Percentiles rank a stretch among this genome's conserved stretches.
phyloP scores from a whole-genome alignment of 2,888 invertebrate species.

The Macrosiphum euphorbiae region DNA sequence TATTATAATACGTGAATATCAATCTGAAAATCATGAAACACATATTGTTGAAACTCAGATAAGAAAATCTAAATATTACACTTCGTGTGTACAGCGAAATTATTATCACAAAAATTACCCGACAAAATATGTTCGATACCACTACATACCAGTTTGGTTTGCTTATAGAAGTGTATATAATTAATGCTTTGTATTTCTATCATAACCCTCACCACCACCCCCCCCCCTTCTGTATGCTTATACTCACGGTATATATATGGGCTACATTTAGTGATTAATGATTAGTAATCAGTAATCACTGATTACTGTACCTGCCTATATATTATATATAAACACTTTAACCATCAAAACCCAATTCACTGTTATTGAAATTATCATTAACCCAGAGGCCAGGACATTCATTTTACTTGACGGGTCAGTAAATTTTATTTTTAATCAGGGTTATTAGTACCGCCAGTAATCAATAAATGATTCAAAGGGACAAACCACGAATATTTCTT shows the following conservation, averaged over 20 bases:
- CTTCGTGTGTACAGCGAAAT: neutral
- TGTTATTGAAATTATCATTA: neutral
- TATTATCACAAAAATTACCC: neutral
- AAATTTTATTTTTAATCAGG: neutral
- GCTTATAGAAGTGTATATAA: neutral
- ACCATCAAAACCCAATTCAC: neutral
- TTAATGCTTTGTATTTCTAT: neutral
- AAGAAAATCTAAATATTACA: neutral
- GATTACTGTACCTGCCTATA: neutral
- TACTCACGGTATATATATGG: neutral
- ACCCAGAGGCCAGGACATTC: neutral
- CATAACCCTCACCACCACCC: neutral
- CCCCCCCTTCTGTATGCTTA: neutral
- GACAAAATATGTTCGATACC: neutral
- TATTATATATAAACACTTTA: neutral
- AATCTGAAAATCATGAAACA: neutral
- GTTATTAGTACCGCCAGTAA: neutral
- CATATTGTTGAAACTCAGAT: neutral
- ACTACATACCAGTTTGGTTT: neutral
- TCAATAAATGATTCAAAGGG: neutral
- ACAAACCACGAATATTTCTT: neutral
- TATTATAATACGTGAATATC: neutral
- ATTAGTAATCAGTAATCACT: slow-evolving; percentile 5
- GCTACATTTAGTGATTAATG: neutral
- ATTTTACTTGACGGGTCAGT: neutral